phyloP scores from a whole-genome alignment of 2,888 invertebrate genomes.

The Gortyna flavago region DNA sequence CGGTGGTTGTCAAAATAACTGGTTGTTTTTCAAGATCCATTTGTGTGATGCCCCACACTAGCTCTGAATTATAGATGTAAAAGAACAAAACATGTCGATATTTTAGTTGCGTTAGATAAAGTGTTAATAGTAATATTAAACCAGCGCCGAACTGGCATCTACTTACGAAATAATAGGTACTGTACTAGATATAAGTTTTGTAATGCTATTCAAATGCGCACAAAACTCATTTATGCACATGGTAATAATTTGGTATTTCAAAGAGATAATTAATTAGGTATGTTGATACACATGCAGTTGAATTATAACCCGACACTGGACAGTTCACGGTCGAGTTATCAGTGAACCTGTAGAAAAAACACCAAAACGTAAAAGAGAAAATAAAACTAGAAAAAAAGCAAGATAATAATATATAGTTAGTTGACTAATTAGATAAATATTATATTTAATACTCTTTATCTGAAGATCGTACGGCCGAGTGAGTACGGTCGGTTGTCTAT shows the following conservation, averaged over 20 bases:
- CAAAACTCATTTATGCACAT: not conserved
- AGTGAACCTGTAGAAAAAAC: conserved; percentile 24
- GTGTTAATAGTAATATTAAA: conserved; percentile 81
- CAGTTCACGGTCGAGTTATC: conserved; percentile 52
- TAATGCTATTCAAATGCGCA: not conserved
- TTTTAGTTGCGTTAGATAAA: conserved; percentile 82
- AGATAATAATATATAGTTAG: conserved; percentile 40
- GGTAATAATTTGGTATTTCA: not conserved
- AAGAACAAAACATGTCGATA: conserved; percentile 85
- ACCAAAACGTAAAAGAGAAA: conserved; percentile 25
- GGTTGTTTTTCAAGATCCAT: conserved; percentile 89
- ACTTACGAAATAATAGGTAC: conserved; percentile 14
- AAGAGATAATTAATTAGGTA: conserved; percentile 13
- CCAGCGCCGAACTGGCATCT: conserved; percentile 62
- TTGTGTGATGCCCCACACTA: conserved; percentile 82
- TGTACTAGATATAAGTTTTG: not conserved
- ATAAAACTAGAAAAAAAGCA: conserved; percentile 31
- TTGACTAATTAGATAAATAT: conserved; percentile 62
- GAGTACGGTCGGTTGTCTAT: conserved; percentile 44
- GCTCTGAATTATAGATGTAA: conserved; percentile 84
- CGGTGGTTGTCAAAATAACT: conserved; percentile 86
- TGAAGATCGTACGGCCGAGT: conserved; percentile 46
- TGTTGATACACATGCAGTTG: conserved; percentile 24
- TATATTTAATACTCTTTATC: conserved; percentile 60
- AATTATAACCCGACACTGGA: not conserved